Evolutionary conservation across 1,140 invertebrate genomes (phyloP), one percentile per base, ranked within the genome.

Genomic region (Belonocnema kinseyi): DNA sequence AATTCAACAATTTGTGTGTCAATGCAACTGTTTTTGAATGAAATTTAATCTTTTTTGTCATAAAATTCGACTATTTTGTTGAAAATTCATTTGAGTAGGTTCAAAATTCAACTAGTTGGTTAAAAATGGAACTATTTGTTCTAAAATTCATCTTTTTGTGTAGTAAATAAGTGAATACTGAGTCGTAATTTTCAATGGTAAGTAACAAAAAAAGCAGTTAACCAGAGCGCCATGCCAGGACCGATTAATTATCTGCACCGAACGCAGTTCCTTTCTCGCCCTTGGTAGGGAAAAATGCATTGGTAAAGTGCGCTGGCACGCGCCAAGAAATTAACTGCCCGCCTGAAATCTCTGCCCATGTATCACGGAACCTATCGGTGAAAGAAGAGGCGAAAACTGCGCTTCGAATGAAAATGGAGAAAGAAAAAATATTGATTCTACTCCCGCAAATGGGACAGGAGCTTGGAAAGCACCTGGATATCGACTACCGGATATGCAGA

Each of bases 391-490:
- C 14, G 4, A 16, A 58, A 66, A 33, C 40, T 66, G 21, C 16
- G 26, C 21, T 21, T 66, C 40, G 26, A 66, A 66, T 66, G 21
- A 66, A 66, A 66, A 66, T 66, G 58, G 1, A 19, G n/a, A 66
- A 66, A 66, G 19, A 61, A 26, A 26, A 61, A 40, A 33, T 66
- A 66, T 66, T 16, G 58, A 66, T 66, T 66, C 40, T 66, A 26
- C 58, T 13, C 58, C 26, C 19, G 21, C 58, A 26, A 66, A 66
- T 40, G 58, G 21, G 40, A 66, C 40, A 21, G 26, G 40, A 66
- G 58, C 58, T 11, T 26, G 58, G 40, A 66, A 58, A 66, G 19
- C 58, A 66, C 21, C 58, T 66, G 58, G 58, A 33, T 66, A 66
- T 40, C 58, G 40, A 40, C 26, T 66, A 26, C 26, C 16, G 58